Conservation (phyloP, 2,888 invertebrate species). For the Agonopterix heracliana region DNA sequence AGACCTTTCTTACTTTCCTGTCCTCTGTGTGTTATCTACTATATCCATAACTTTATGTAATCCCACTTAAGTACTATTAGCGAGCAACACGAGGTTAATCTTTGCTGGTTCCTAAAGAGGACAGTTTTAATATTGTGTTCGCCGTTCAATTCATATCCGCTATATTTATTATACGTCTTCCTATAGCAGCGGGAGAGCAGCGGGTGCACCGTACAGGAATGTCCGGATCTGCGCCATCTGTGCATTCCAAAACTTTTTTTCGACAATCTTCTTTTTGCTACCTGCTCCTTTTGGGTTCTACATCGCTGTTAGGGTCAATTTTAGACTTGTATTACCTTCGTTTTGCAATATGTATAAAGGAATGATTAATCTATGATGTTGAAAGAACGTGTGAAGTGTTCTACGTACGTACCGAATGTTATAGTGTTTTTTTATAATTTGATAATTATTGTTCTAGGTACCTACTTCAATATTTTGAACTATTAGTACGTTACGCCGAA, state of each 20-base stretch:
- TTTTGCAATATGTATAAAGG: too few relatives aligned
- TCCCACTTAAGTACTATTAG: too few relatives aligned
- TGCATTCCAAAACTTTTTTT: slow-evolving; percentile 61
- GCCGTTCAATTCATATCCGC: slow-evolving; percentile 15
- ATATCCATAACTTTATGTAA: too few relatives aligned
- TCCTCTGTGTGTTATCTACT: too few relatives aligned
- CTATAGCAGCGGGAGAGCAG: slow-evolving; percentile 22
- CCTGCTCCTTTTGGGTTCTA: slow-evolving; percentile 56
- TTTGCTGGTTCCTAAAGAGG: background rate
- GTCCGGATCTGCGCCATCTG: slow-evolving; percentile 68
- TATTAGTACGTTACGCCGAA: too few relatives aligned
- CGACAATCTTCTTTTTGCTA: slow-evolving; percentile 56
- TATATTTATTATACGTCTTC: slow-evolving; percentile 19
- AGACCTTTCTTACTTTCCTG: too few relatives aligned
- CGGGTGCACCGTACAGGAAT: slow-evolving; percentile 41
- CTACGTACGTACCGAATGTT: too few relatives aligned
- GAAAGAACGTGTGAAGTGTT: too few relatives aligned
- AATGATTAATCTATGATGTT: too few relatives aligned
- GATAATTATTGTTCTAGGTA: too few relatives aligned
- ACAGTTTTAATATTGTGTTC: background rate
- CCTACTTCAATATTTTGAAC: too few relatives aligned
- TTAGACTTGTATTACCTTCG: background rate
- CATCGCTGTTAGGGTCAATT: slow-evolving; percentile 28
- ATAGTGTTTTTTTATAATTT: too few relatives aligned
- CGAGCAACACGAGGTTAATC: background rate